Evolutionary conservation across 2,797 vertebrate genomes (phyloP).

Genomic region (Lithobates pipiens): DNA sequence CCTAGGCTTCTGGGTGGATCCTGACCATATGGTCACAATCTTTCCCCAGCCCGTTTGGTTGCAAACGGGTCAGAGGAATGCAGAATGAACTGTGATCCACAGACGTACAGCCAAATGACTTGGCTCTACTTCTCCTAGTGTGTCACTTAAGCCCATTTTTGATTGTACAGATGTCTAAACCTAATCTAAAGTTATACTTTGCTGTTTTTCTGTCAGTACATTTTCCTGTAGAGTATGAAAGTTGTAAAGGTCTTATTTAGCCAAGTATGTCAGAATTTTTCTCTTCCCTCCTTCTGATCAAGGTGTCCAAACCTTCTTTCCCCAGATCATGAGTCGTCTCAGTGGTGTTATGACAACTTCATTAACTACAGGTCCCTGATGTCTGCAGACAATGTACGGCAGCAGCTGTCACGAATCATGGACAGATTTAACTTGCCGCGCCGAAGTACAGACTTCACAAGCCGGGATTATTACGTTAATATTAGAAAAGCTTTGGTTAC

Average conservation of each 20-base stretch:
- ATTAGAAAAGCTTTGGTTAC: constrained; percentile 95
- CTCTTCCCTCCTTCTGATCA: neutral
- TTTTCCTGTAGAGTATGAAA: neutral
- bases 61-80: no score
- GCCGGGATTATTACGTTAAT: constrained; percentile 95
- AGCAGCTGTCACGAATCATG: constrained; percentile 97
- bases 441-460: constrained; percentile 94
- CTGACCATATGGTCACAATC: no score
- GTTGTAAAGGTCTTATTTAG: neutral
- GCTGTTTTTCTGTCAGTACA: no score
- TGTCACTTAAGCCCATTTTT: no score
- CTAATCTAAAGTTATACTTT: no score
- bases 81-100: no score
- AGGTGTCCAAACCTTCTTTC: constrained; percentile 66
- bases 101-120: no score
- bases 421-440: constrained; percentile 96
- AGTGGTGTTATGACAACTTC: constrained; percentile 99
- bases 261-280: neutral
- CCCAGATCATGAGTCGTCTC: constrained; percentile 97
- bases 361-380: constrained; percentile 99
- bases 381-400: constrained; percentile 98
- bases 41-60: no score
- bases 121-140: no score
- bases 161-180: no score
- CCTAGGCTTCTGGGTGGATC: no score